Evolutionary conservation across 2,797 vertebrate genomes (phyloP).

Genomic region (Amblyopsis hoosieri): DNA sequence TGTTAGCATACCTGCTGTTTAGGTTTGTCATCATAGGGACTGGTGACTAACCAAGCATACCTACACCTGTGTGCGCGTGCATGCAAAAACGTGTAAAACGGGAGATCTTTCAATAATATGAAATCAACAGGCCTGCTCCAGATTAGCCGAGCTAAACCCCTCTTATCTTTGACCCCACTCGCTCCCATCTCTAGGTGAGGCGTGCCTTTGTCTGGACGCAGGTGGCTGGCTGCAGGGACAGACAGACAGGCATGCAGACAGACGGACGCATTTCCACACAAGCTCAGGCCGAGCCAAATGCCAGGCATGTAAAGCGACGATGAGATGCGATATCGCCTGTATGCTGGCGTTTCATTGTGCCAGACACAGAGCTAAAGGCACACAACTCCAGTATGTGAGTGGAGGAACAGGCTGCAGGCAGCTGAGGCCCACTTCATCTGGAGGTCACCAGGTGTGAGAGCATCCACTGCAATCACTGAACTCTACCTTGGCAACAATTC

Average conservation of each 20-base stretch:
- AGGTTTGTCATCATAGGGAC: slow-evolving; percentile 48
- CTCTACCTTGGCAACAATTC: slow-evolving; percentile 26
- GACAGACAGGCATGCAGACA: neutral
- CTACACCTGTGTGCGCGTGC: slow-evolving; percentile 34
- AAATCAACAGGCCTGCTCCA: slow-evolving; percentile 56
- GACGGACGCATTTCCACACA: neutral
- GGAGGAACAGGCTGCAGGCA: too few relatives aligned
- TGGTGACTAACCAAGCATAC: slow-evolving; percentile 30
- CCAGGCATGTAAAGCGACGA: neutral
- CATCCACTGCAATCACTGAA: too few relatives aligned
- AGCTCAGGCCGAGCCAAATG: neutral
- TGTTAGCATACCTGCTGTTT: slow-evolving; percentile 55
- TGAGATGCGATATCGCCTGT: too few relatives aligned
- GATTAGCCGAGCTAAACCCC: slow-evolving; percentile 46
- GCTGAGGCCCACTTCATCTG: too few relatives aligned
- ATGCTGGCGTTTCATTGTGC: too few relatives aligned
- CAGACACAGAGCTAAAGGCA: too few relatives aligned
- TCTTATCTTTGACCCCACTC: slow-evolving; percentile 41
- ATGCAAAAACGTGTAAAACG: slow-evolving; percentile 13
- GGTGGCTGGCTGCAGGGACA: slow-evolving; percentile 42
- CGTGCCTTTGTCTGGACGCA: slow-evolving; percentile 52
- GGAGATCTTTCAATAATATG: slow-evolving; percentile 63
- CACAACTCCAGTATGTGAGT: too few relatives aligned
- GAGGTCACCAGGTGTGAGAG: too few relatives aligned
- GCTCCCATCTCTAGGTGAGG: slow-evolving; percentile 32